Conservation (phyloP, 2,113 vertebrate species). For the Leptodactylus fuscus region DNA sequence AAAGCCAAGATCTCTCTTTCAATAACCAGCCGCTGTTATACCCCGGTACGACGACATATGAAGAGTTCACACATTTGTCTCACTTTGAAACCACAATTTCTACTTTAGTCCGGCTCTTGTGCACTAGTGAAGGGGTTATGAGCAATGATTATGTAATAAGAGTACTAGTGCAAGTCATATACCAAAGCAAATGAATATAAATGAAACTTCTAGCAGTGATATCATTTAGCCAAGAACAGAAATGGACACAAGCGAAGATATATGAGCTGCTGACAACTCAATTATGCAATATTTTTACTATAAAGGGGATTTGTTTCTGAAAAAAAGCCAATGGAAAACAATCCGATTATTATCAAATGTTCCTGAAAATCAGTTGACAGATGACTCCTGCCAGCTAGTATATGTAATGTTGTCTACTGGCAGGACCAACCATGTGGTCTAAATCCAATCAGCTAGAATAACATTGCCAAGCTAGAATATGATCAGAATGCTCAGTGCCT, state of each 20-base stretch:
- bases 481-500: neutral
- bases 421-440: neutral
- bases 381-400: neutral
- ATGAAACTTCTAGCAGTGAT: neutral
- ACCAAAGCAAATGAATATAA: neutral
- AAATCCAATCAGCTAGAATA: neutral
- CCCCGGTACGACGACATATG: neutral
- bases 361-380: neutral
- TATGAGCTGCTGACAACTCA: neutral
- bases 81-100: neutral
- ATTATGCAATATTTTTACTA: neutral
- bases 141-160: neutral
- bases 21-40: neutral
- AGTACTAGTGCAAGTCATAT: neutral
- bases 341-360: neutral
- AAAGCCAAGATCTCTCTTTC: slow-evolving; percentile 14
- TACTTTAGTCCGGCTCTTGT: neutral
- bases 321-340: neutral
- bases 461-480: neutral
- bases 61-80: slow-evolving; percentile 26
- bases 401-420: neutral
- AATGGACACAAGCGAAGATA: neutral
- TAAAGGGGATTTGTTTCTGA: neutral
- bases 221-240: neutral
- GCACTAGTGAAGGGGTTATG: neutral